phyloP scores from a whole-genome alignment of 2,888 invertebrate species.

The Agrotis clavis region DNA sequence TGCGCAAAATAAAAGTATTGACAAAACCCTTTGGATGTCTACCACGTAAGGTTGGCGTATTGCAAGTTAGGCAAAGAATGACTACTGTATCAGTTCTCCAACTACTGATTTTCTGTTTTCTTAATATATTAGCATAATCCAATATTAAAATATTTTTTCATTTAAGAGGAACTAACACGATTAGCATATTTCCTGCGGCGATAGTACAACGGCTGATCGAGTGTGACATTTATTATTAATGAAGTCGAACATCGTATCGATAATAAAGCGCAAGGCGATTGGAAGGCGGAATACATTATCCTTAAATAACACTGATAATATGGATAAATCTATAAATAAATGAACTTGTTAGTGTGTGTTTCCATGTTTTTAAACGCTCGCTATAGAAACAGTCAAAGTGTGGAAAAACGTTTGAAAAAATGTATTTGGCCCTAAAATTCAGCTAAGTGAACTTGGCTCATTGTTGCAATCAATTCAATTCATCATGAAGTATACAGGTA shows the following conservation, averaged over 20 bases:
- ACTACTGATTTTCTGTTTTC: background rate
- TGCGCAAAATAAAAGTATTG: no score
- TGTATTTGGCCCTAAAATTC: no score
- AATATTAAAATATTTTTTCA: conserved; percentile 15
- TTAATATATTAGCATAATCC: background rate
- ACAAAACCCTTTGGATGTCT: no score
- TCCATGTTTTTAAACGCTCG: no score
- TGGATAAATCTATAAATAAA: conserved; percentile 16
- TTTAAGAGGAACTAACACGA: conserved; percentile 17
- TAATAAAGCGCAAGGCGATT: conserved; percentile 15
- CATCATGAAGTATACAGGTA: no score
- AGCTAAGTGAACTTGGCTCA: no score
- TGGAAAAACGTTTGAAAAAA: no score
- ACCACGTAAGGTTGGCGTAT: no score
- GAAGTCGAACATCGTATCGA: conserved; percentile 29
- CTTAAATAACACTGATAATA: conserved; percentile 11
- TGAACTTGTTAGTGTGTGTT: background rate
- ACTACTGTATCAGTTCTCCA: background rate
- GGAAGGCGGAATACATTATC: conserved; percentile 39
- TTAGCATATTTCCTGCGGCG: conserved; percentile 39
- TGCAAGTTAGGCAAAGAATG: background rate
- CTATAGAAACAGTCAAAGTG: no score
- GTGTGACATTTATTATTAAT: conserved; percentile 30
- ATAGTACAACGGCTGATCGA: conserved; percentile 13
- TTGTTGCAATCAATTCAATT: no score